Conservation (phyloP, 2,797 vertebrate species). For the Neoniphon sammara region DNA sequence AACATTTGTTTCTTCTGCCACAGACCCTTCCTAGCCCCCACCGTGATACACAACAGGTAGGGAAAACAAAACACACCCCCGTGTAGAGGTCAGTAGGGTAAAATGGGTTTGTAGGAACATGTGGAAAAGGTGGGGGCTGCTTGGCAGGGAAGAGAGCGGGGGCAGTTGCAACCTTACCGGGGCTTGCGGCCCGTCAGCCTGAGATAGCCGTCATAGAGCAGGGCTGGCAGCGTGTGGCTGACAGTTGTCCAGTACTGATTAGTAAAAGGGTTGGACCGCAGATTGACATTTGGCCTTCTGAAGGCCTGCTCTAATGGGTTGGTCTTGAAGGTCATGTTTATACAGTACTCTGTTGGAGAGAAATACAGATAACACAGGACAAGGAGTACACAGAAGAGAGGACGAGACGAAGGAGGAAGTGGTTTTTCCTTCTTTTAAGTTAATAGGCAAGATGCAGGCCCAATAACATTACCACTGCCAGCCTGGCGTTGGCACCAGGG, state of each 20-base stretch:
- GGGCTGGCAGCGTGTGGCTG: constrained; percentile 85
- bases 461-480: constrained; percentile 1
- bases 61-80: constrained; percentile 47
- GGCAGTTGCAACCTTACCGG: constrained; percentile 89
- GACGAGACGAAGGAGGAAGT: constrained; percentile 46
- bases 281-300: constrained; percentile 88
- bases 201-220: constrained; percentile 89
- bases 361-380: constrained; percentile 72
- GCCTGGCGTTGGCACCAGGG: neutral
- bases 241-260: constrained; percentile 87
- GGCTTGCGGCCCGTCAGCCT: constrained; percentile 91
- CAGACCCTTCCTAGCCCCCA: constrained; percentile 40
- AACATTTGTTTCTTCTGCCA: constrained; percentile 62
- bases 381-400: constrained; percentile 68
- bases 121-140: constrained; percentile 33
- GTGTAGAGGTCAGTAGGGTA: constrained; percentile 55
- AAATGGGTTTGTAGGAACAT: constrained; percentile 45
- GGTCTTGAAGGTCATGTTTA: constrained; percentile 89
- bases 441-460: constrained; percentile 18
- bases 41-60: constrained; percentile 64
- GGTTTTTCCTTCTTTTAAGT: constrained; percentile 14
- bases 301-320: constrained; percentile 91
- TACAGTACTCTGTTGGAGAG: constrained; percentile 88
- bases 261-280: constrained; percentile 87
- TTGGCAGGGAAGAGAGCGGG: constrained; percentile 62